phyloP scores from a whole-genome alignment of 2,888 invertebrate species.

The Pandemis cinnamomeana region DNA sequence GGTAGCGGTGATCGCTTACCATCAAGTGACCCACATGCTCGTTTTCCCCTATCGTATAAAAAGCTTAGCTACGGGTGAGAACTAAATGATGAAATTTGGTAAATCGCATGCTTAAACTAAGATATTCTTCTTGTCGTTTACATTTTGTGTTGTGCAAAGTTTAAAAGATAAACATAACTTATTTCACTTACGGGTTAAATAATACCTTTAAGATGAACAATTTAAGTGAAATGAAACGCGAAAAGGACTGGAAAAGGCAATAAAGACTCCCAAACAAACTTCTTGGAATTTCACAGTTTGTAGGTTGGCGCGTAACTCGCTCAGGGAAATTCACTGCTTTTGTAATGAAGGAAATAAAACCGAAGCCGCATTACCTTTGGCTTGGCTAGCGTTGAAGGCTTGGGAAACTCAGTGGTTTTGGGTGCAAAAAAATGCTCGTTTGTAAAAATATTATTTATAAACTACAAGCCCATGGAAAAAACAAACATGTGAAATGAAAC shows the following conservation, averaged over 20 bases:
- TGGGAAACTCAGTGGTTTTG: background rate
- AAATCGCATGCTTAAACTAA: no score
- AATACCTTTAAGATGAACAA: background rate
- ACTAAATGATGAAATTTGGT: no score
- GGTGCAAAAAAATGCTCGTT: no score
- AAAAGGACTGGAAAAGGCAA: constrained; percentile 30
- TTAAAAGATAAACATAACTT: background rate
- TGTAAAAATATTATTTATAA: no score
- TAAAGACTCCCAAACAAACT: constrained; percentile 37
- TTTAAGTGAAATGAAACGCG: constrained; percentile 23
- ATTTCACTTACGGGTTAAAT: background rate
- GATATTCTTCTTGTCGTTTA: no score
- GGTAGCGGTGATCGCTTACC: no score
- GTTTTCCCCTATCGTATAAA: no score
- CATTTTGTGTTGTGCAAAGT: no score
- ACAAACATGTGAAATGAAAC: no score
- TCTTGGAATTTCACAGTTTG: constrained; percentile 37
- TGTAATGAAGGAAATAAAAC: constrained; percentile 35
- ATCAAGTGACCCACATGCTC: no score
- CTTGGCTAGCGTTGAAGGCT: background rate
- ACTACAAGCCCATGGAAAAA: no score
- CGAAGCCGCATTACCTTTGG: constrained; percentile 14
- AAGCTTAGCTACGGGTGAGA: no score
- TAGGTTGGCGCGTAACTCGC: constrained; percentile 30
- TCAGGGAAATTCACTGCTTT: constrained; percentile 39